A percentile compares a stretch with the other conserved stretches of the same genome.
These are phyloP conservation scores for Adineta ricciae DNA, from an alignment of 2,888 invertebrate genomes.

Conservation along the genomic window DNA sequence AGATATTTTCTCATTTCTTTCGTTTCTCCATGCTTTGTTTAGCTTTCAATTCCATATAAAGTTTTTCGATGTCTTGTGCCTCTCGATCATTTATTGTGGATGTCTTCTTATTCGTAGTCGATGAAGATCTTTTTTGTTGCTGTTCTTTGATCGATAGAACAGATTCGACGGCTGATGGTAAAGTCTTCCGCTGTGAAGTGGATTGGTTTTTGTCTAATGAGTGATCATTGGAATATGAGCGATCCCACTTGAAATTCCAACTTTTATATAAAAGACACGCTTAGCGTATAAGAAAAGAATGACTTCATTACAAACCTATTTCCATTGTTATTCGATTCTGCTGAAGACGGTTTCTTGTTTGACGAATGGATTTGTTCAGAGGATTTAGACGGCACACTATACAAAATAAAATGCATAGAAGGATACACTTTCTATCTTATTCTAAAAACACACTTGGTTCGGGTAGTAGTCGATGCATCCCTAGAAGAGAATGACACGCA, in stretches of 20 bases:
- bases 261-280: neutral
- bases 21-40: neutral
- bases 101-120: neutral
- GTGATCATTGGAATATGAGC: neutral
- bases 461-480: neutral
- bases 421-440: neutral
- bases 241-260: neutral
- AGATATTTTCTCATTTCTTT: neutral
- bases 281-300: neutral
- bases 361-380: neutral
- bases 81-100: neutral
- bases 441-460: neutral
- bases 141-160: neutral
- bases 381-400: neutral
- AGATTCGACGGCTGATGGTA: neutral
- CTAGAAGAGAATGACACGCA: neutral
- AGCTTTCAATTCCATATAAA: conserved; percentile 1
- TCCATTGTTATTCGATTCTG: neutral
- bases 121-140: neutral
- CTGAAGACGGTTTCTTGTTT: neutral
- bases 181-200: neutral
- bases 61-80: neutral
- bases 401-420: neutral
- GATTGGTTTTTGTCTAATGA: neutral
- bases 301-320: neutral